phyloP scores from a whole-genome alignment of 2,113 vertebrate species.

The Abramis brama region DNA sequence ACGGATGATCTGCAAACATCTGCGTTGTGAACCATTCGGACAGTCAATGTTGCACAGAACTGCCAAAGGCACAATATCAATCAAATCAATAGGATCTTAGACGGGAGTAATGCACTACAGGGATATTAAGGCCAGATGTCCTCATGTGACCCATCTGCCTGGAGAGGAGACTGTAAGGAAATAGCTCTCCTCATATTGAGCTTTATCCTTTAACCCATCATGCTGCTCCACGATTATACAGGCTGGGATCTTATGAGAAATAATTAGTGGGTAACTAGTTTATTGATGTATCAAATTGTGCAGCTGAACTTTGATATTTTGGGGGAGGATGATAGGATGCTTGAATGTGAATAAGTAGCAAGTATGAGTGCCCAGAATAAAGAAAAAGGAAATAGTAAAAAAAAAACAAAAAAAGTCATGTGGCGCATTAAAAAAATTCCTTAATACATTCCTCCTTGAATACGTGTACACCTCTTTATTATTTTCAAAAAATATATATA shows the following conservation, averaged over 20 bases:
- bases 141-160: conserved; percentile 34
- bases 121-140: conserved; percentile 30
- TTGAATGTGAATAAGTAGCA: not conserved
- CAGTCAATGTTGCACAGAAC: not conserved
- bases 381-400: not conserved
- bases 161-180: conserved; percentile 22
- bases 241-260: not conserved
- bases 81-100: conserved; percentile 26
- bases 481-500: not conserved
- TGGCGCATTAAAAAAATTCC: not conserved
- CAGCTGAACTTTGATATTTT: not conserved
- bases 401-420: too few species aligned
- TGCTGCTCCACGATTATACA: not conserved
- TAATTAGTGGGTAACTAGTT: not conserved
- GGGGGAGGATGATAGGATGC: not conserved
- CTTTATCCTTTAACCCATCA: conserved; percentile 10
- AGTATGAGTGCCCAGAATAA: not conserved
- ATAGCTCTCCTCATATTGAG: not conserved
- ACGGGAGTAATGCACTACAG: not conserved
- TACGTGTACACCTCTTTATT: not conserved
- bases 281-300: not conserved
- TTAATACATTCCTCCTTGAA: not conserved
- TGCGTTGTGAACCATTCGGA: conserved; percentile 9
- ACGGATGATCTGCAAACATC: conserved; percentile 44
- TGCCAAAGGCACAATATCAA: conserved; percentile 22